phyloP scores from a whole-genome alignment of 30 jellyfish, hydroid and myxozoan genomes.

The Aurelia aurita region DNA sequence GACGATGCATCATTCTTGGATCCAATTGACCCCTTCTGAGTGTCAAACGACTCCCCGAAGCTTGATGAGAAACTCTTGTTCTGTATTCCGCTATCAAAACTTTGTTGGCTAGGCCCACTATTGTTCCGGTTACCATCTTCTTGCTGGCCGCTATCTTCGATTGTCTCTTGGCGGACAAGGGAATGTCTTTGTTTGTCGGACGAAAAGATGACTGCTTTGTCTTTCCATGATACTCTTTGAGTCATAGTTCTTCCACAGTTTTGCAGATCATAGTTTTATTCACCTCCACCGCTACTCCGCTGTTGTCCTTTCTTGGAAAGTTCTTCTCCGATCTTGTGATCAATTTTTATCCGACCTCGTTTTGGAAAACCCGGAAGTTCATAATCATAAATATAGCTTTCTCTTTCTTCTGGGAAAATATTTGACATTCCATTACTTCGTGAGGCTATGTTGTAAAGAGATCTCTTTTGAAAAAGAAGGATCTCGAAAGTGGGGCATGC shows the following conservation, averaged over 20 bases:
- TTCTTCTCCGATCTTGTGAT: background rate
- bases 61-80: constrained; percentile 22
- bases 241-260: background rate
- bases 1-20: background rate
- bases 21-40: background rate
- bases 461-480: too few relatives aligned
- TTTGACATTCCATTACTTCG: too few relatives aligned
- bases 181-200: background rate
- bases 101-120: too few relatives aligned
- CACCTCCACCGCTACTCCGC: too few relatives aligned
- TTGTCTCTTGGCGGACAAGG: constrained; percentile 6
- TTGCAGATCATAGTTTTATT: too few relatives aligned
- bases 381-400: too few relatives aligned
- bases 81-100: background rate
- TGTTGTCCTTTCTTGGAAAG: too few relatives aligned
- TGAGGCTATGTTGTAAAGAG: too few relatives aligned
- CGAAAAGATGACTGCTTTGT: background rate
- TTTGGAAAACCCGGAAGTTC: too few relatives aligned
- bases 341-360: background rate
- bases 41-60: constrained; percentile 18
- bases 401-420: too few relatives aligned
- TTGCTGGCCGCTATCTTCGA: background rate
- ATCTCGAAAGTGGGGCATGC: too few relatives aligned
- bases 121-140: background rate
- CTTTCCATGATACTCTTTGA: constrained; percentile 4